Base-by-base conservation (phyloP, 1,140 invertebrate species). In the Geopemphigus sp. region DNA sequence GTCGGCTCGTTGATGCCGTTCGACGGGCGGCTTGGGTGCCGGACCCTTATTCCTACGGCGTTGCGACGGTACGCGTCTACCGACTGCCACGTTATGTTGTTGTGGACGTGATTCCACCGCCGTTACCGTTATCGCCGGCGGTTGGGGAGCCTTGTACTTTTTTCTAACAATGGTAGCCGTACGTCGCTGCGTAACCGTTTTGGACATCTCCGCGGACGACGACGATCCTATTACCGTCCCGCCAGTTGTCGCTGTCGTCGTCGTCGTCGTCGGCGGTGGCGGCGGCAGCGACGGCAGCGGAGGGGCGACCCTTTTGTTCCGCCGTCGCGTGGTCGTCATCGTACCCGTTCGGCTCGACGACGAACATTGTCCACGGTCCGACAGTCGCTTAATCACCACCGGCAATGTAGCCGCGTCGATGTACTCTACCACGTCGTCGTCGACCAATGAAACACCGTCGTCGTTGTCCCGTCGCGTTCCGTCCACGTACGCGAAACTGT, bases 71-170 rank as follows among this genome's bases (percentile, higher is more conserved):
- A 14, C 22, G 57, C 8, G 47, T 6, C 47, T 50, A 11, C 10
- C 39, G 32, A 11, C 12, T 6, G 19, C 29, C 56, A 11, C 32
- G 19, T 54, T 15, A 12, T 29, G 70, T 50, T 56, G 50, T 24
- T 61, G 22, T 24, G 15, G 74, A n/a, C 29, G 56, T 14, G 19
- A 12, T 76, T 3, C 29, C n/a, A 17, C 14, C 54, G 39, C 5
- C 0, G 11, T n/a, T 10, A 39, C 64, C 11, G 19, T 5, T 3
- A 12, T 8, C 8, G 22, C 19, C 5, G 74, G 74, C 17, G 74
- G 74, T 24, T 22, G 74, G 4, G 74, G 74, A 5, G 74, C 73
- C 19, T 39, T 78, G 22, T 78, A 78, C 57, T 78, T 78, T 78
- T 78, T 78, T 22, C 74, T 47, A 17, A 39, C 12, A 1, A 26